A percentile compares a stretch with the other conserved stretches of the same genome.
These are phyloP conservation scores for Lipophrys pholis DNA, from an alignment of 2,113 vertebrate genomes.

Conservation along the genomic window DNA sequence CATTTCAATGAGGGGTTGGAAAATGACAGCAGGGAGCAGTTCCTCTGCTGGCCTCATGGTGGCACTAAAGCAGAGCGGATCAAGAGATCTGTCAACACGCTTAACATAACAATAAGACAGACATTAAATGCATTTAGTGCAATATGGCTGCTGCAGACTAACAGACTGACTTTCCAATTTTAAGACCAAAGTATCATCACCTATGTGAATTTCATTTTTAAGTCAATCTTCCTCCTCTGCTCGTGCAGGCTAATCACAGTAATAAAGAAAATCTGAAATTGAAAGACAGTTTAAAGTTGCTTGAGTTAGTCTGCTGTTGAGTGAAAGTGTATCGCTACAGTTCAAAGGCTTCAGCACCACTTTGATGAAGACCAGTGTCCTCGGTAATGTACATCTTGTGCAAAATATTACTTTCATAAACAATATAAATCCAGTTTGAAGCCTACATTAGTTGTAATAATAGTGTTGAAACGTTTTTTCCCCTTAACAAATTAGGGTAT, in stretches of 20 bases:
- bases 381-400: conserved; percentile 33
- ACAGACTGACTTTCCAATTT: background rate
- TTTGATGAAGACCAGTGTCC: background rate
- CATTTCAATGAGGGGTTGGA: conserved; percentile 25
- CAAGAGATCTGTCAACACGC: conserved; percentile 30
- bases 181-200: background rate
- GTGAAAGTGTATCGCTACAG: conserved; percentile 8
- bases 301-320: background rate
- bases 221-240: background rate
- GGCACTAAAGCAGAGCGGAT: conserved; percentile 48
- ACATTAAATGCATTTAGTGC: conserved; percentile 29
- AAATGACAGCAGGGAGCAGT: conserved; percentile 38
- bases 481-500: background rate
- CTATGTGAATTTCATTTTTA: background rate
- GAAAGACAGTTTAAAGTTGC: no score
- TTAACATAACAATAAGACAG: conserved; percentile 18
- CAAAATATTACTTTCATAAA: conserved; percentile 32
- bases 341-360: conserved; percentile 9
- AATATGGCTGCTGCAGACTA: conserved; percentile 25
- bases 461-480: background rate
- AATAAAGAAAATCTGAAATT: background rate
- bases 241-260: conserved; percentile 1
- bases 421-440: conserved; percentile 15
- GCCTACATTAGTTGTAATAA: background rate
- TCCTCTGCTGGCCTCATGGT: conserved; percentile 42